Conservation (phyloP, 1,140 invertebrate species). For the Drosophila sp. region DNA sequence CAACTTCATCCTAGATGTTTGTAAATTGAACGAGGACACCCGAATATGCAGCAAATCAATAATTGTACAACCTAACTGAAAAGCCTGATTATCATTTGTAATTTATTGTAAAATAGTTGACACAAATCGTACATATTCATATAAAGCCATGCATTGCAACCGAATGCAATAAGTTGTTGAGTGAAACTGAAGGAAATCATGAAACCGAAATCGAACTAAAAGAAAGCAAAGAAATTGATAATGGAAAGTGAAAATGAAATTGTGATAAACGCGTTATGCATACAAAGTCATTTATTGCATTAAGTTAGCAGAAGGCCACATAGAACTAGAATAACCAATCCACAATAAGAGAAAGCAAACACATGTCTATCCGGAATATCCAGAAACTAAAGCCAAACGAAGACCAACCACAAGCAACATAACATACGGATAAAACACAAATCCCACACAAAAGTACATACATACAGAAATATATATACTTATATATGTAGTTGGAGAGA, state of each 20-base stretch:
- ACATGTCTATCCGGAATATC: slow-evolving; percentile 22
- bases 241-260: slow-evolving; percentile 68
- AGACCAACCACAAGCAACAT: slow-evolving; percentile 16
- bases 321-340: slow-evolving; percentile 35
- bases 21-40: slow-evolving; percentile 13
- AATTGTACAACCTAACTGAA: slow-evolving; percentile 40
- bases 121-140: slow-evolving; percentile 39
- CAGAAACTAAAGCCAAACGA: slow-evolving; percentile 22
- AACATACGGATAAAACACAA: slow-evolving; percentile 7
- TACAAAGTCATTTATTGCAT: slow-evolving; percentile 73
- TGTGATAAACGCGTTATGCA: slow-evolving; percentile 71
- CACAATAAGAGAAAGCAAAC: slow-evolving; percentile 28
- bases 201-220: slow-evolving; percentile 36
- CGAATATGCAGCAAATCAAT: slow-evolving; percentile 49
- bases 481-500: slow-evolving; percentile 81
- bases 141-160: slow-evolving; percentile 41
- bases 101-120: slow-evolving; percentile 65
- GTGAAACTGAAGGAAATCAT: slow-evolving; percentile 26
- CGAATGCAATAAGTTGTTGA: slow-evolving; percentile 21
- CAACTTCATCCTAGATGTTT: slow-evolving; percentile 10
- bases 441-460: background rate
- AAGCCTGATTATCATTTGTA: slow-evolving; percentile 69
- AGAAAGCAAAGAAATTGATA: slow-evolving; percentile 36
- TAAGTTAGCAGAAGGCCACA: slow-evolving; percentile 63
- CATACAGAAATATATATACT: slow-evolving; percentile 7